Evolutionary conservation across 2,113 vertebrate species (phyloP).

Genomic region (Recurvirostra avosetta): DNA sequence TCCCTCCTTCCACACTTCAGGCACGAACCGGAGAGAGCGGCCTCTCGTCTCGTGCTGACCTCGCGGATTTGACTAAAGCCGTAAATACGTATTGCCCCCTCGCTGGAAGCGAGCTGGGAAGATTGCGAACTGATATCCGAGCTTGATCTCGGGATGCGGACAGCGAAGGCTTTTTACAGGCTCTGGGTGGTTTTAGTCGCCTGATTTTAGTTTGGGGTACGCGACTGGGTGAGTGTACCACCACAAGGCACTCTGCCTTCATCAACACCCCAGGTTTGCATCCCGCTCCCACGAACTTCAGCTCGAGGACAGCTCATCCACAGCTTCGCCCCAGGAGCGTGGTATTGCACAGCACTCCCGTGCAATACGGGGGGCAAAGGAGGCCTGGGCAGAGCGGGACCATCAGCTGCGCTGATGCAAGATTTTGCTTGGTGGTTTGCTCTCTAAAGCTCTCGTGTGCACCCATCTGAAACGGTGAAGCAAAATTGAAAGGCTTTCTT

Average conservation of each 20-base stretch:
- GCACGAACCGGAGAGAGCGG: not conserved
- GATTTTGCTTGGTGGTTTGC: not conserved
- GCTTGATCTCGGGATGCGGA: not conserved
- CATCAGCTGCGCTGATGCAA: accelerated
- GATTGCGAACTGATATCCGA: accelerated
- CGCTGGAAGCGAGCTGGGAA: accelerated
- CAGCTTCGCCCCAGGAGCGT: accelerated
- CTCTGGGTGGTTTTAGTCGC: not conserved
- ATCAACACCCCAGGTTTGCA: accelerated
- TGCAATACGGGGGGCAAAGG: accelerated
- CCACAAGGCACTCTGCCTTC: not conserved
- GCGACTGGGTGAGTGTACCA: accelerated
- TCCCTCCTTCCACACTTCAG: not conserved
- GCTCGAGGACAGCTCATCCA: not conserved
- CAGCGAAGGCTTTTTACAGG: not conserved
- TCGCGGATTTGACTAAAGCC: not conserved
- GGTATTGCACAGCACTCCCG: no score
- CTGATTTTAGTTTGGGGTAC: not conserved
- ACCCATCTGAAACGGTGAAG: not conserved
- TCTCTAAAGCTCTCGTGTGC: not conserved
- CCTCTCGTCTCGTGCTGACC: accelerated
- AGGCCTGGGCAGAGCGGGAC: accelerated
- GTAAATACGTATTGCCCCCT: not conserved
- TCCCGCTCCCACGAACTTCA: accelerated
- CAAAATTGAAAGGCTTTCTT: not conserved